phyloP scores from a whole-genome alignment of 2,888 invertebrate genomes.

The Penaeus monodon region DNA sequence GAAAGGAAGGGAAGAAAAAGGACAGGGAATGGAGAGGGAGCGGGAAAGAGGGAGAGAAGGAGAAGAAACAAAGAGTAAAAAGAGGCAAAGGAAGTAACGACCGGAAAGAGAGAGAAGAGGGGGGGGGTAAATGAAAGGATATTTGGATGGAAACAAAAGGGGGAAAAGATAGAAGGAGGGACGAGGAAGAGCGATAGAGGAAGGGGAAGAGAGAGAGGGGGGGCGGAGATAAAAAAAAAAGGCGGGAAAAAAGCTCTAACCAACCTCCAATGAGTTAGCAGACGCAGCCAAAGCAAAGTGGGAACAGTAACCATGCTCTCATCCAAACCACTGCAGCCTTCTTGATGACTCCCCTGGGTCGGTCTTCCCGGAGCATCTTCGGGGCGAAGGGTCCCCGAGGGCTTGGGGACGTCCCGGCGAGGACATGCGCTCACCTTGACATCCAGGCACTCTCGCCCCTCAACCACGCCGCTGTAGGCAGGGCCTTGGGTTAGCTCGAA shows the following conservation, averaged over 20 bases:
- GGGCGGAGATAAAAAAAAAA: no score
- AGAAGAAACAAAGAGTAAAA: not conserved
- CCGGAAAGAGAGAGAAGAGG: not conserved
- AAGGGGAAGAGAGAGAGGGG: no score
- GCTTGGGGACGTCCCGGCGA: constrained; percentile 17
- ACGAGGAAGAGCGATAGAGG: not conserved
- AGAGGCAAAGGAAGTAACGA: not conserved
- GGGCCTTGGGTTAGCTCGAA: not conserved
- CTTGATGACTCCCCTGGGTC: not conserved
- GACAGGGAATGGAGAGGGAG: no score
- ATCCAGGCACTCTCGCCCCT: constrained; percentile 27
- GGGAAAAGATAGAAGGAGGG: not conserved
- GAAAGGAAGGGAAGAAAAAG: not conserved
- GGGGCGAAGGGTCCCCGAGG: not conserved
- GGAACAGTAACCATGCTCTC: no score
- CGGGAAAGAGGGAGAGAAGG: not conserved
- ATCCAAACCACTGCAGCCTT: no score
- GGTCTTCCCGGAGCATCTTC: not conserved
- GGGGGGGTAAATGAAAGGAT: no score
- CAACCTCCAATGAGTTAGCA: no score
- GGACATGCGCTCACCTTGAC: constrained; percentile 58
- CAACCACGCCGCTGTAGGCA: constrained; percentile 29
- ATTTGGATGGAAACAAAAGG: no score
- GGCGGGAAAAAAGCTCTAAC: no score
- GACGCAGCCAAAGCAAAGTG: no score